Conservation (phyloP, 1,140 invertebrate genomes). For the Lysiphlebus fabarum region DNA sequence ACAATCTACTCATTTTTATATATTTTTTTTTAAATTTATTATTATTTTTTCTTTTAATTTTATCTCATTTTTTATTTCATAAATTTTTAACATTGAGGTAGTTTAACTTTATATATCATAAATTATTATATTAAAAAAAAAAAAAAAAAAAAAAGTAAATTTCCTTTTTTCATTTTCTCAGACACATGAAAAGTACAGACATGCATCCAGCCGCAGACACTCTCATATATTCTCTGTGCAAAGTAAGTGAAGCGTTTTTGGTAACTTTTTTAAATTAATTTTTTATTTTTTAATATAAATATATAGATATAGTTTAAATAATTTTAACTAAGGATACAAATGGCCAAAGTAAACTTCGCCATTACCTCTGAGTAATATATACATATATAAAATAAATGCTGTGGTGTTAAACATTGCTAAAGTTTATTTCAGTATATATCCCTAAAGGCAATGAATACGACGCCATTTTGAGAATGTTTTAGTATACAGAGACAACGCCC, state of each 20-base stretch:
- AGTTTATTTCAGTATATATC: background rate
- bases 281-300: too few relatives aligned
- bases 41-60: too few relatives aligned
- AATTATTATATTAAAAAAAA: conserved; percentile 24
- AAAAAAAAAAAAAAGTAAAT: too few relatives aligned
- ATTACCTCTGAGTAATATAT: conserved; percentile 33
- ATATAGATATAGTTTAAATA: too few relatives aligned
- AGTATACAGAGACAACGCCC: background rate
- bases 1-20: background rate
- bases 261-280: background rate
- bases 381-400: background rate
- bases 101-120: conserved; percentile 29
- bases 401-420: conserved; percentile 13
- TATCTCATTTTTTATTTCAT: too few relatives aligned
- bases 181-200: too few relatives aligned
- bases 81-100: conserved; percentile 27
- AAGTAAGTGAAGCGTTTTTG: conserved; percentile 3
- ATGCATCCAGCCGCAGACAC: conserved; percentile 6
- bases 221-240: background rate
- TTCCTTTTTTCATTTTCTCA: too few relatives aligned
- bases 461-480: background rate
- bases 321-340: conserved; percentile 40
- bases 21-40: too few relatives aligned
- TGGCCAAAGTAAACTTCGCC: conserved; percentile 53
- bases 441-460: background rate